Percentiles rank a stretch among this genome's conserved stretches.
Conservation (phyloP, 2,888 invertebrate genomes). For the Hirtodrosophila trivittata region DNA sequence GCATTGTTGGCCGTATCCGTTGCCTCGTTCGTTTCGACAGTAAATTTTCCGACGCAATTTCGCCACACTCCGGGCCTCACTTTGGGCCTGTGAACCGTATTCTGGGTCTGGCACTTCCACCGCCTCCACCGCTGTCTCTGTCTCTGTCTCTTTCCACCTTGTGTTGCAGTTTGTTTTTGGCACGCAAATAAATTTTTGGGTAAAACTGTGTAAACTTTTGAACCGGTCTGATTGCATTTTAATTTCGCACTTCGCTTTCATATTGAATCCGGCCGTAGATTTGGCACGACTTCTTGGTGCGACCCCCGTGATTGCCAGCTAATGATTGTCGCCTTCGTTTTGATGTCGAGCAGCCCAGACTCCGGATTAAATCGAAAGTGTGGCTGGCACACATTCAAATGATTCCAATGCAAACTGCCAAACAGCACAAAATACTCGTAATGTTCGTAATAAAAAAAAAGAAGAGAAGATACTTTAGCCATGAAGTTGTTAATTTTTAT, state of each 20-base stretch:
- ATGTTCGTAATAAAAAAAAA: slow-evolving; percentile 26
- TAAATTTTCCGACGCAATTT: slow-evolving; percentile 74
- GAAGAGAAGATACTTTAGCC: slow-evolving; percentile 35
- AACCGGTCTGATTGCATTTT: slow-evolving; percentile 52
- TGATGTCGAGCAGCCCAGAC: slow-evolving; percentile 11
- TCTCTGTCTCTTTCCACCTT: slow-evolving; percentile 6
- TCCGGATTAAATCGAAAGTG: slow-evolving; percentile 24
- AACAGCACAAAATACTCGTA: slow-evolving; percentile 23
- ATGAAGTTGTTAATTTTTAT: slow-evolving; percentile 83
- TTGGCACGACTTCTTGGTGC: slow-evolving; percentile 28
- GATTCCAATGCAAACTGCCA: slow-evolving; percentile 42
- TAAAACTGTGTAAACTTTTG: slow-evolving; percentile 37
- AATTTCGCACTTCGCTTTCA: slow-evolving; percentile 49
- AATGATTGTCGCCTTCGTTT: slow-evolving; percentile 51
- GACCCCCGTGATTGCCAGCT: slow-evolving; percentile 40
- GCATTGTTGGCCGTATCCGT: slow-evolving; percentile 50
- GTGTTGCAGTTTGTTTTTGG: slow-evolving; percentile 41
- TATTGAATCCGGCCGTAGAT: slow-evolving; percentile 33
- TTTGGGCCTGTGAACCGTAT: slow-evolving; percentile 27
- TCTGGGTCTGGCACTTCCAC: slow-evolving; percentile 15
- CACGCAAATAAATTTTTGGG: slow-evolving; percentile 47
- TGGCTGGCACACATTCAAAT: slow-evolving; percentile 64
- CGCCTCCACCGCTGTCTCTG: neutral
- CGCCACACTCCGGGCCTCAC: slow-evolving; percentile 23
- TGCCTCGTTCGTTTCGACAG: slow-evolving; percentile 50